A percentile compares a stretch with the other conserved stretches of the same genome.
phyloP scores from a whole-genome alignment of 2,113 vertebrate genomes.

The Sebastes schlegelii region DNA sequence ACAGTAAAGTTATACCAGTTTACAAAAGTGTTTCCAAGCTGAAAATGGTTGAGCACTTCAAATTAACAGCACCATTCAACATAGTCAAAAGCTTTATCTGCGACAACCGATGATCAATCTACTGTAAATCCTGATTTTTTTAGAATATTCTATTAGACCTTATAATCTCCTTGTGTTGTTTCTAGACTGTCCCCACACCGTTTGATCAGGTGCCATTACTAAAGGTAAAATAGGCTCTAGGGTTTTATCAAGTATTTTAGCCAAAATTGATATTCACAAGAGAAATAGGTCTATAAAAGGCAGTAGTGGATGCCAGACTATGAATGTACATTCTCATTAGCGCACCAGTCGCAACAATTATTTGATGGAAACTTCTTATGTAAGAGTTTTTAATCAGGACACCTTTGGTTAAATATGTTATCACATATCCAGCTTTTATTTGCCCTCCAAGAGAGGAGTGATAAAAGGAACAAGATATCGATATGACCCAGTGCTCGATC shows the following conservation, averaged over 20 bases:
- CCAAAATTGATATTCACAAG: neutral
- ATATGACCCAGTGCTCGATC: neutral
- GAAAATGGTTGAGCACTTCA: too few species aligned
- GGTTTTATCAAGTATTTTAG: neutral
- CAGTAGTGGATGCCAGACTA: neutral
- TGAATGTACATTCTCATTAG: neutral
- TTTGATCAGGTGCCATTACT: neutral
- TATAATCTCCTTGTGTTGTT: neutral
- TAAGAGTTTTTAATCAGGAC: neutral
- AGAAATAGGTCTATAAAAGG: neutral
- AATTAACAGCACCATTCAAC: too few species aligned
- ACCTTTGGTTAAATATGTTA: neutral
- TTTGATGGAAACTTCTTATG: conserved; percentile 18
- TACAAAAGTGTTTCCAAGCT: too few species aligned
- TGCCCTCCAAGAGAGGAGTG: neutral
- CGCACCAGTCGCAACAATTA: neutral
- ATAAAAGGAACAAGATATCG: neutral
- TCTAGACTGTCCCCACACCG: too few species aligned
- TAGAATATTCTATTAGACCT: neutral
- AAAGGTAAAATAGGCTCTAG: neutral
- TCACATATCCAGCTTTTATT: conserved; percentile 15
- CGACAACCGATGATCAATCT: neutral
- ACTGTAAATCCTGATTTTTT: neutral
- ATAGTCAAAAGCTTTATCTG: neutral
- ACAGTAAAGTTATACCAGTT: too few species aligned